Evolutionary conservation across 2,888 invertebrate species (phyloP).

Genomic region (Ethmia dodecea): DNA sequence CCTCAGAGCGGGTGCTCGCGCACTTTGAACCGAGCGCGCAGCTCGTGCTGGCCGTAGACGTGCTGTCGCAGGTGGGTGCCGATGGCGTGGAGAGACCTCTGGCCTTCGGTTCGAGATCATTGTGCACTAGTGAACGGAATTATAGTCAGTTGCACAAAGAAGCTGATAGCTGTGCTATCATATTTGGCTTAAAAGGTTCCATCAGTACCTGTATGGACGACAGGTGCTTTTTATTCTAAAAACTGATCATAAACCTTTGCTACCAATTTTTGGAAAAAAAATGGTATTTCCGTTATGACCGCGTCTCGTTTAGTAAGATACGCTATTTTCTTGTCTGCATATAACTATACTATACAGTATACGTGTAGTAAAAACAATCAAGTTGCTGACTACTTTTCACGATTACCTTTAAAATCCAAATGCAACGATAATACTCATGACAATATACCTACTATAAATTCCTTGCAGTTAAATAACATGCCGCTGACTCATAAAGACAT

Average conservation of each 20-base stretch:
- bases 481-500: too few relatives aligned
- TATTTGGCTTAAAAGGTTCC: constrained; percentile 8
- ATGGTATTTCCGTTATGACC: constrained; percentile 6
- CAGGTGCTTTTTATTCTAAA: constrained; percentile 5
- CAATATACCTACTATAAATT: too few relatives aligned
- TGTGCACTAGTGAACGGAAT: constrained; percentile 2
- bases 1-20: too few relatives aligned
- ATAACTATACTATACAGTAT: constrained; percentile 9
- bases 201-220: constrained; percentile 11
- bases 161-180: constrained; percentile 6
- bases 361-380: constrained; percentile 5
- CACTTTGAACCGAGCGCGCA: too few relatives aligned
- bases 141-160: neutral
- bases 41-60: too few relatives aligned
- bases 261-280: constrained; percentile 5
- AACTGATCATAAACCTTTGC: constrained; percentile 10
- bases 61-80: too few relatives aligned
- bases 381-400: constrained; percentile 1
- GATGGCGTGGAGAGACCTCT: constrained; percentile 3
- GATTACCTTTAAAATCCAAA: neutral
- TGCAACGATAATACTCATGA: too few relatives aligned
- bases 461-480: too few relatives aligned
- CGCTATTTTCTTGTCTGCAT: constrained; percentile 7
- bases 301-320: constrained; percentile 11
- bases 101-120: constrained; percentile 7